Evolutionary conservation across 2,888 invertebrate species (phyloP).

Genomic region (Aspidapion aeneum): DNA sequence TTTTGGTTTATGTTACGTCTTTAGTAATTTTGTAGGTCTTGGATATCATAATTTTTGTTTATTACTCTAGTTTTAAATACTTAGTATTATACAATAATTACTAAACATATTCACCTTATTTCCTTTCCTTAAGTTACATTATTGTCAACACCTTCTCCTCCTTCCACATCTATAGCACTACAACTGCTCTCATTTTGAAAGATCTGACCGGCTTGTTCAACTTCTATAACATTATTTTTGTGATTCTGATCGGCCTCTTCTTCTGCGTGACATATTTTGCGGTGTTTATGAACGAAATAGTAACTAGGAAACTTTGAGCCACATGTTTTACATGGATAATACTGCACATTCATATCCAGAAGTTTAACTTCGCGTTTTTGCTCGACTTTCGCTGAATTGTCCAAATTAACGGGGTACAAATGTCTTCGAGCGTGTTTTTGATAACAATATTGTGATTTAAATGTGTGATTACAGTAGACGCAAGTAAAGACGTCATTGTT

Average conservation of each 20-base stretch:
- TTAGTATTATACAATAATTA: no score
- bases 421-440: conserved; percentile 73
- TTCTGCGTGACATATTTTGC: conserved; percentile 79
- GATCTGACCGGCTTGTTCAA: conserved; percentile 30
- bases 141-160: conserved; percentile 25
- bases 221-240: conserved; percentile 43
- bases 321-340: conserved; percentile 91
- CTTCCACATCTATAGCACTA: conserved; percentile 40
- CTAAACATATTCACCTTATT: no score
- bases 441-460: conserved; percentile 83
- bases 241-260: conserved; percentile 50
- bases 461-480: conserved; percentile 73
- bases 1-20: conserved; percentile 34
- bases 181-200: conserved; percentile 30
- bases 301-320: conserved; percentile 91
- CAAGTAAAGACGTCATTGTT: conserved; percentile 58
- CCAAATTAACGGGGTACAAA: conserved; percentile 58
- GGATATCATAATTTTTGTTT: conserved; percentile 71
- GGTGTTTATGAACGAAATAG: conserved; percentile 90
- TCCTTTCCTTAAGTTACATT: no score
- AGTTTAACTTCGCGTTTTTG: conserved; percentile 59
- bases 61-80: no score
- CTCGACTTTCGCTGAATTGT: conserved; percentile 32
- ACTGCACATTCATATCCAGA: conserved; percentile 77
- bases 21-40: conserved; percentile 37